Base-by-base conservation (phyloP, 1,140 invertebrate species). In the Ditylenchus dipsaci region DNA sequence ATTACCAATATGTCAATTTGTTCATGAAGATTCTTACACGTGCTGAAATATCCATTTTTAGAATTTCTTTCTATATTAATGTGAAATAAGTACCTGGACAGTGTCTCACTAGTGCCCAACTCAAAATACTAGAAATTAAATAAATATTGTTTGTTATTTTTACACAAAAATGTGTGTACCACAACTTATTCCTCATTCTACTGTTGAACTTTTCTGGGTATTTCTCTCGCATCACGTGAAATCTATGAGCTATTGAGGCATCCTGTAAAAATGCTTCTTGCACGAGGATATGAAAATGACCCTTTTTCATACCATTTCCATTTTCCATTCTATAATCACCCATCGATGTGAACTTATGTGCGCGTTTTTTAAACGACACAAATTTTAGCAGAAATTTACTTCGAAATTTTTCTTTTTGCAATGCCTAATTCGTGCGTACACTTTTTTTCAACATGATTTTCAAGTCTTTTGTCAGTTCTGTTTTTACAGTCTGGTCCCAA, bases 171-270 rank as follows among this genome's bases (percentile, higher is more conserved):
- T 15, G 15, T 26, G n/a, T n/a, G 1, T 53, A 53, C 69, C 93
- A 96, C 62, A 96, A 86, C 83, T 97, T 96, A 83, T 96, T 96
- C 84, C 95, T 93, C 91, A 96, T 95, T 57, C 86, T 77, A 77
- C 91, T 95, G 81, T 92, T 96, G 84, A 97, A 97, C 85, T 95
- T 95, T n/a, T 96, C 92, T 0, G 94, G 94, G 86, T 95, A 95
- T 80, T 93, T 91, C 82, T 96, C 93, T 59, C 94, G 86, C 84
- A 96, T 94, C 75, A 93, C 87, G 85, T 97, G 94, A 85, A 97
- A 97, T 83, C 95, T 92, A 57, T 95, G 92, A 82, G 93, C 95
- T 78, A 97, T 96, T 7, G 93, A 93, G 0, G 93, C 93, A 85
- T 97, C 94, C 91, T 93, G 58, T n/a, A 66, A 21, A 26, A 71